Base-by-base conservation (phyloP, 2,797 vertebrate species). In the Phataginus tetradactyla region DNA sequence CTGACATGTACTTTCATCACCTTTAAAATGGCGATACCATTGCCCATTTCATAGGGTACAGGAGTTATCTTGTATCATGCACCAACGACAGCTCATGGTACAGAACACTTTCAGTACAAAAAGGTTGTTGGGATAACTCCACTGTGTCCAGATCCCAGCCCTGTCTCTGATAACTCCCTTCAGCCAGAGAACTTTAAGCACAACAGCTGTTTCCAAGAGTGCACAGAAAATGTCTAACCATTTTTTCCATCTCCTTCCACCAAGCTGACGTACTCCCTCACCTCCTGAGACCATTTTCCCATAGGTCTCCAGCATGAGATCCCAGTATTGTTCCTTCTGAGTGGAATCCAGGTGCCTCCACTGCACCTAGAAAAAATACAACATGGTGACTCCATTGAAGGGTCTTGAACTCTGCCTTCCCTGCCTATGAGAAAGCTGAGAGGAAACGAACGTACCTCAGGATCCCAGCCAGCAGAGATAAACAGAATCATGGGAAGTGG, bases 201-300 rank as follows among this genome's bases (percentile, higher is more conserved):
- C 51, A 57, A 34, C 3, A 34, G 27, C 13, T 8, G 0, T 29
- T 21, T 66, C 27, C 49, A 20, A 29, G 2, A 15, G 49, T 13
- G 34, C 34, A 84, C 0, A 49, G 25, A 59, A 39, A 69, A 59
- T 39, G 69, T 25, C 42, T 34, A 57, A 29, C 4, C 45, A 23
- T 21, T 39, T 45, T 55, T 51, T 61, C 79, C 20, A 18, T 23
- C 69, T 25, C 59, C 57, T 55, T 61, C 39, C n/a, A 11, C 37
- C 51, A 64, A 34, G 32, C 21, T 1, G 34, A 18, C 34, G 23
- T 64, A 63, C 0, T 7, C 32, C 66, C 95, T 96, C 63, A 97
- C 97, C 96, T 96, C 94, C 90, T 42, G 97, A 98, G 63, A 98
- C 96, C 97, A 98, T 97, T 64, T 97, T 98, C 57, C 97, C 97